These are phyloP conservation scores for Microcebus jonahi DNA, from an alignment of 2,113 vertebrate genomes.

Conservation along the genomic window DNA sequence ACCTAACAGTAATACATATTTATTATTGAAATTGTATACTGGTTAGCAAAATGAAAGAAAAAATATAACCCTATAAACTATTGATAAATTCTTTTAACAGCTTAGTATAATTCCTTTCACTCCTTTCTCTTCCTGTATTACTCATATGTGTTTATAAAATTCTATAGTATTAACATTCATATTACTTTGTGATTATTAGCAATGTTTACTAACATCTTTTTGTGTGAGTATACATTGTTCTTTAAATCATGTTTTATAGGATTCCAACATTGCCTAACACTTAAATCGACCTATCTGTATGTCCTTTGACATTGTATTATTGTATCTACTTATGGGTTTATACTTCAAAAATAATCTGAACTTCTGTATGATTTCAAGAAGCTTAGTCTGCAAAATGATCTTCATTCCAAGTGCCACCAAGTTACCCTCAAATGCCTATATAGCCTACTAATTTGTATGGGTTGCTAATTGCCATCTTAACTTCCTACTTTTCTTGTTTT, in stretches of 20 bases:
- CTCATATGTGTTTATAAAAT: neutral
- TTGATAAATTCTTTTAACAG: neutral
- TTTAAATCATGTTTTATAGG: neutral
- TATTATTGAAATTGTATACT: neutral
- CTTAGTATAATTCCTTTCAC: neutral
- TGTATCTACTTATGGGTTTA: neutral
- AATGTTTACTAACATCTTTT: neutral
- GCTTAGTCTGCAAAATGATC: neutral
- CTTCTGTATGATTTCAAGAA: neutral
- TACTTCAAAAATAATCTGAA: neutral
- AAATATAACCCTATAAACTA: neutral
- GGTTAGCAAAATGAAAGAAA: neutral
- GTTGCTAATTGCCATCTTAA: neutral
- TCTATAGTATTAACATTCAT: neutral
- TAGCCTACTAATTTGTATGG: neutral
- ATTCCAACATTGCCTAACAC: neutral
- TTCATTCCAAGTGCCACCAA: neutral
- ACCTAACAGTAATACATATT: neutral
- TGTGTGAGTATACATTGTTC: neutral
- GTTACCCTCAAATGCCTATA: neutral
- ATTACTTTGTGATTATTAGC: constrained; percentile 22
- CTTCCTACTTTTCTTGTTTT: neutral
- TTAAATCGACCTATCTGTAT: neutral
- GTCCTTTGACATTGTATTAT: neutral
- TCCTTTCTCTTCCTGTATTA: neutral